phyloP scores from a whole-genome alignment of 2,888 invertebrate species.

The Pimpla rufipes region DNA sequence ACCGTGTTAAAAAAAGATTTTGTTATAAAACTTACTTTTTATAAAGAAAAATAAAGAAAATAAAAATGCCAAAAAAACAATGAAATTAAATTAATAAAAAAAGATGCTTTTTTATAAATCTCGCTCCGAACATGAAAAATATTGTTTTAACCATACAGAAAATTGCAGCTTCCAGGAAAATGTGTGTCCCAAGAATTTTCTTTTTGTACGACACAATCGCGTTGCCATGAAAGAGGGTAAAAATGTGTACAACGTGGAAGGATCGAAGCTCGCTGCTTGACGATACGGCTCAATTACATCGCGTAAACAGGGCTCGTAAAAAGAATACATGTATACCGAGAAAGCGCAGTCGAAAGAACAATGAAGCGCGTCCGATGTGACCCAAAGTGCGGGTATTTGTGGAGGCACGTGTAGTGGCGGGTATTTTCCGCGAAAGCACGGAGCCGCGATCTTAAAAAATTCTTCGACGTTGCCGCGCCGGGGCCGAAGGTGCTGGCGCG shows the following conservation, averaged over 20 bases:
- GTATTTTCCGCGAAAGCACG: constrained; percentile 11
- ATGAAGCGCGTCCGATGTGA: neutral
- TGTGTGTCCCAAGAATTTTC: neutral
- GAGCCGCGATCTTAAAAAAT: constrained; percentile 38
- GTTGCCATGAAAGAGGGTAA: neutral
- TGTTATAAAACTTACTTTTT: no score
- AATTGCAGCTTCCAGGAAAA: no score
- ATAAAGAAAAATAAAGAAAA: no score
- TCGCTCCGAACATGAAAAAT: no score
- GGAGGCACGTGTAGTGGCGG: neutral
- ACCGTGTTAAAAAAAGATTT: no score
- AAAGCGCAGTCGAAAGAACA: neutral
- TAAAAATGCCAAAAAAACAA: no score
- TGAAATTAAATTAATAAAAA: no score
- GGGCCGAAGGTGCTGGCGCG: constrained; percentile 31
- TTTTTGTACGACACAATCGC: neutral
- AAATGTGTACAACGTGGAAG: neutral
- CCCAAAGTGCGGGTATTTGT: neutral
- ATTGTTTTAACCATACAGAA: no score
- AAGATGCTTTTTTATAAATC: no score
- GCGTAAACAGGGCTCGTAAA: neutral
- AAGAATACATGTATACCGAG: neutral
- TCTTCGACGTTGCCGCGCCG: constrained; percentile 19
- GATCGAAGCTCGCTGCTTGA: neutral
- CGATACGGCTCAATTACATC: neutral